phyloP scores from a whole-genome alignment of 2,113 vertebrate genomes.

The Jacana jacana region DNA sequence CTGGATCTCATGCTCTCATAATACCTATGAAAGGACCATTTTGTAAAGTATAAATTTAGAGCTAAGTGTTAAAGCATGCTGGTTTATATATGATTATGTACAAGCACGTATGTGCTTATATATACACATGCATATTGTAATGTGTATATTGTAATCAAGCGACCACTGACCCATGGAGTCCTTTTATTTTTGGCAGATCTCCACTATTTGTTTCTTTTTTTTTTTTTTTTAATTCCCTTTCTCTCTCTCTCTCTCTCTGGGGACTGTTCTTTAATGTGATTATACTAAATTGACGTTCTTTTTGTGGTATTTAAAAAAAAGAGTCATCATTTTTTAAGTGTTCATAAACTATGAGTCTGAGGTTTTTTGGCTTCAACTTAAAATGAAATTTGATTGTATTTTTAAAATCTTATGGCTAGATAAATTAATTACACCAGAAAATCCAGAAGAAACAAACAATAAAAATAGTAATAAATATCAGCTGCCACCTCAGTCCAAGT shows the following conservation, averaged over 20 bases:
- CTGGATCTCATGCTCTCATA: conserved; percentile 60
- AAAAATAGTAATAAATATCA: conserved; percentile 38
- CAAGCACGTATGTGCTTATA: not conserved
- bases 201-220: not conserved
- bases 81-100: not conserved
- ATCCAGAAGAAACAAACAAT: conserved; percentile 35
- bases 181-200: conserved; percentile 62
- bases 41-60: conserved; percentile 1
- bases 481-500: not conserved
- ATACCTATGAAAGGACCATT: conserved; percentile 47
- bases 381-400: conserved; percentile 60
- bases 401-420: conserved; percentile 60
- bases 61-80: conserved; percentile 11
- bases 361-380: conserved; percentile 67
- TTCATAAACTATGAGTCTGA: conserved; percentile 53
- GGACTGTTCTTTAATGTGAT: conserved; percentile 65
- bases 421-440: conserved; percentile 60
- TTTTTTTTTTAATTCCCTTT: not conserved
- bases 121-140: conserved; percentile 21
- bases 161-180: conserved; percentile 48
- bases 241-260: not conserved
- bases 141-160: conserved; percentile 32
- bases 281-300: conserved; percentile 64
- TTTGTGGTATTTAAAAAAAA: conserved; percentile 54
- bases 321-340: conserved; percentile 53